Evolutionary conservation across 2,888 invertebrate species (phyloP).

Genomic region (Rhabditoides inermis): DNA sequence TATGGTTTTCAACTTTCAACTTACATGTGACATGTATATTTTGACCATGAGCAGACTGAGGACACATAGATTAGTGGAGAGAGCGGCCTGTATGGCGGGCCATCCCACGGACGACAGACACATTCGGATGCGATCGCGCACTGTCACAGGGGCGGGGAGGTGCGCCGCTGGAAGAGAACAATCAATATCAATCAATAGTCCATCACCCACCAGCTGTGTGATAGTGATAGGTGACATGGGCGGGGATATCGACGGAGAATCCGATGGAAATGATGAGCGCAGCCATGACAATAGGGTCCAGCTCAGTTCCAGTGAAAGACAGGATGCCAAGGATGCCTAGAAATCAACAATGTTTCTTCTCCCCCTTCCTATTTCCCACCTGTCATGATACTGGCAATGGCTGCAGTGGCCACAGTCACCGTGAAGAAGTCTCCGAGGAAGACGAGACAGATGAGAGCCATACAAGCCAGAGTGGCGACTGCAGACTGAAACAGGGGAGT

Average conservation of each 20-base stretch:
- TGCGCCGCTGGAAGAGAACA: background rate
- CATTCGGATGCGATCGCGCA: constrained; percentile 9
- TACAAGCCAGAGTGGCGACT: constrained; percentile 44
- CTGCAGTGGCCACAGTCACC: constrained; percentile 41
- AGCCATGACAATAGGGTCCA: constrained; percentile 50
- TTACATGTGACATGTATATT: constrained; percentile 24
- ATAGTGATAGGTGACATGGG: constrained; percentile 47
- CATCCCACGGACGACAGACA: constrained; percentile 34
- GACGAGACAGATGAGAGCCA: constrained; percentile 46
- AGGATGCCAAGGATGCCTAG: constrained; percentile 44
- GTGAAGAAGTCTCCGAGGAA: constrained; percentile 48
- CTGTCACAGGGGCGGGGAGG: constrained; percentile 9
- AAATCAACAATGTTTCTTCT: background rate
- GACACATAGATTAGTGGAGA: constrained; percentile 26
- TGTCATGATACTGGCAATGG: constrained; percentile 39
- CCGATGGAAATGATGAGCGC: constrained; percentile 49
- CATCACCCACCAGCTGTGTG: constrained; percentile 24
- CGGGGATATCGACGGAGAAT: constrained; percentile 48
- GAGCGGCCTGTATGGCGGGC: constrained; percentile 34
- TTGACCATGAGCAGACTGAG: constrained; percentile 14
- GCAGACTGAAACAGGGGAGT: constrained; percentile 27
- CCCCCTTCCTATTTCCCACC: constrained; percentile 9
- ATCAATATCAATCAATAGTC: too few species aligned
- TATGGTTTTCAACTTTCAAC: background rate
- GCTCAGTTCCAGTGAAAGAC: constrained; percentile 39